Percentiles rank a stretch among this genome's conserved stretches.
Evolutionary conservation across 2,888 invertebrate genomes (phyloP).

Genomic region (Thera britannica): DNA sequence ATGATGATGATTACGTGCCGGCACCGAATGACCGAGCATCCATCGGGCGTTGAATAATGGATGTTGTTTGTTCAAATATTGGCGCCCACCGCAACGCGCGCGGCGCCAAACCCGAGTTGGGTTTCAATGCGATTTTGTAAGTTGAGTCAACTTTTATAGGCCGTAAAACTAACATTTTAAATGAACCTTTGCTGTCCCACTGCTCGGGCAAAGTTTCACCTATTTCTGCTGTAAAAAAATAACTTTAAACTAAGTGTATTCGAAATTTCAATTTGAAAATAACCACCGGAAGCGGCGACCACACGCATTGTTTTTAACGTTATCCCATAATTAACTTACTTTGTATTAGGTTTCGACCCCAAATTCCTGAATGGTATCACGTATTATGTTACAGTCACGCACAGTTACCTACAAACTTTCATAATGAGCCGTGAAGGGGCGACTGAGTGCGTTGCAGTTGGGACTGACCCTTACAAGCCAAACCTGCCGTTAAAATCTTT

Average conservation of each 20-base stretch:
- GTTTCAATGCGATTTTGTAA: slow-evolving; percentile 57
- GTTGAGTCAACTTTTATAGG: slow-evolving; percentile 49
- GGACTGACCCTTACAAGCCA: slow-evolving; percentile 37
- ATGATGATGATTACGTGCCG: slow-evolving; percentile 12
- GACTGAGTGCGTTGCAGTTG: background rate
- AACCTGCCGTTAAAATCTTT: slow-evolving; percentile 46
- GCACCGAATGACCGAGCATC: slow-evolving; percentile 35
- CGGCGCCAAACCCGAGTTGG: slow-evolving; percentile 51
- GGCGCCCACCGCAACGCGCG: slow-evolving; percentile 45
- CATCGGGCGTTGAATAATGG: slow-evolving; percentile 41
- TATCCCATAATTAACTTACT: slow-evolving; percentile 60
- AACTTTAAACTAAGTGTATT: background rate
- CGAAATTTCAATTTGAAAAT: slow-evolving; percentile 1
- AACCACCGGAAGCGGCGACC: slow-evolving; percentile 45
- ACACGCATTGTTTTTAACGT: slow-evolving; percentile 48
- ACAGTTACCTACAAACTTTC: background rate
- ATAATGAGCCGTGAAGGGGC: background rate
- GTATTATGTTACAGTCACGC: too few species aligned
- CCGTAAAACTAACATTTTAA: background rate
- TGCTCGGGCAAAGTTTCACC: background rate
- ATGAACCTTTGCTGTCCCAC: background rate
- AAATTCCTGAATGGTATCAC: background rate
- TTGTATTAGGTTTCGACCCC: slow-evolving; percentile 35
- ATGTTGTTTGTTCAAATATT: slow-evolving; percentile 52
- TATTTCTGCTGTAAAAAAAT: background rate